phyloP scores from a whole-genome alignment of 64 coral and sea anemone species.

The Stichodactyla mertensii region DNA sequence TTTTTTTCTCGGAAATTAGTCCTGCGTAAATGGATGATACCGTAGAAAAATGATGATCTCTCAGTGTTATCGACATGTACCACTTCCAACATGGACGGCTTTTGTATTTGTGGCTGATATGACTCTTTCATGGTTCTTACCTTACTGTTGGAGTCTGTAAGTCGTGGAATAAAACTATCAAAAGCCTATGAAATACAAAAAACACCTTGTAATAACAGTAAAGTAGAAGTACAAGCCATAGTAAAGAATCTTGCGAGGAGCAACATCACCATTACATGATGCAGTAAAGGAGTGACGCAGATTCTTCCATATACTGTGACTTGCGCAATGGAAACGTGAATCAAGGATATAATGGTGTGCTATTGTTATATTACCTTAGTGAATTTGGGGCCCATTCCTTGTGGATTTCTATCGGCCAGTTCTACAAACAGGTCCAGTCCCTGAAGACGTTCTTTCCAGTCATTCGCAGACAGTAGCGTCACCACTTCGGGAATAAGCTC shows the following conservation, averaged over 20 bases:
- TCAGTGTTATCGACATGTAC: not conserved
- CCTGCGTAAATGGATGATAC: too few relatives aligned
- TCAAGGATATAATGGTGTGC: not conserved
- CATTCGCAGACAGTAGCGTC: constrained; percentile 57
- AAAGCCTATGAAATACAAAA: constrained; percentile 53
- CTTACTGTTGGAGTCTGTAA: constrained; percentile 94
- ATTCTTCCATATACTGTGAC: too few relatives aligned
- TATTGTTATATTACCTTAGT: constrained; percentile 63
- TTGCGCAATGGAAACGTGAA: too few relatives aligned
- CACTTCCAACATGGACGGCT: not conserved
- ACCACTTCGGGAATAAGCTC: constrained; percentile 63
- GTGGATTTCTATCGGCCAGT: constrained; percentile 57
- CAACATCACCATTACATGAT: too few relatives aligned
- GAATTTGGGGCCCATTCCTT: constrained; percentile 76
- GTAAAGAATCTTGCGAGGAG: too few relatives aligned
- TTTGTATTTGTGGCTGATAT: not conserved
- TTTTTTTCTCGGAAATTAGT: too few relatives aligned
- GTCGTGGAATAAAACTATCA: constrained; percentile 77
- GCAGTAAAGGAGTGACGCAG: too few relatives aligned
- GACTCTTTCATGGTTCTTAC: constrained; percentile 19
- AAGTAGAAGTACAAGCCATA: too few relatives aligned
- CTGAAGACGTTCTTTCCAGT: constrained; percentile 89
- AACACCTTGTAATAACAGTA: not conserved
- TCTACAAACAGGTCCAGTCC: constrained; percentile 76
- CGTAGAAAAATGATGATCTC: too few relatives aligned